Evolutionary conservation across 2,888 invertebrate genomes (phyloP), one percentile per base, ranked within the genome.

Genomic region (Furcula furcula): DNA sequence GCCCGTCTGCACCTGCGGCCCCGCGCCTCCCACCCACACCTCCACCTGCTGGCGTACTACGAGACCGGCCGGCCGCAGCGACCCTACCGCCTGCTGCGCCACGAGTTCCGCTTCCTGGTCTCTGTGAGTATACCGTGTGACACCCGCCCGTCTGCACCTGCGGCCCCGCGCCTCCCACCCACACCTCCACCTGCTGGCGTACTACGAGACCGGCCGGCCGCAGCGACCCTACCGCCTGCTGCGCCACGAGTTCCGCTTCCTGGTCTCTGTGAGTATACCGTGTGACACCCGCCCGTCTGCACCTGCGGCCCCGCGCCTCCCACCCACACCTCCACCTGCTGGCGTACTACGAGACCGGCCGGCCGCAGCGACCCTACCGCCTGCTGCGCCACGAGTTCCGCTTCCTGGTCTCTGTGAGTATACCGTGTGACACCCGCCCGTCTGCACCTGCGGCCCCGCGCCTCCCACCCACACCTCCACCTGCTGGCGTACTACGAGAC

Each of bases 331-430:
- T 78, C 29, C 64, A 59, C 35, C 55, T 80, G 54, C 76, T 84
- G 29, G 83, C 84, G 26, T 76, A 81, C 67, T 84, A 84, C 72
- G 68, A 72, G 63, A 75, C 82, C 7, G 75, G 65, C n/a, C 53
- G 65, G 41, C 50, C 37, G 55, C 54, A 35, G 42, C 58, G 66
- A 0, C 63, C 69, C 33, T 69, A 73, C 62, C 73, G 85, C 31
- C 67, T 85, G 51, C 65, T 83, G 30, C 40, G 86, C 4, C 87
- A 87, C 54, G 76, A 76, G 15, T 83, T 85, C 65, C 64, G 62
- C 35, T 74, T 80, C 52, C 40, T 38, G 7, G 68, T 78, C 13
- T 41, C 61, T 26, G 84, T 83, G 14, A 71, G 73, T 69, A 12
- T 12, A 6, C 3, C 10, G 7, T 4, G 19, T 3, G 1, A 6